Percentiles rank a stretch among this genome's conserved stretches.
Evolutionary conservation across 2,888 invertebrate genomes (phyloP).

Genomic region (Pocota personata): DNA sequence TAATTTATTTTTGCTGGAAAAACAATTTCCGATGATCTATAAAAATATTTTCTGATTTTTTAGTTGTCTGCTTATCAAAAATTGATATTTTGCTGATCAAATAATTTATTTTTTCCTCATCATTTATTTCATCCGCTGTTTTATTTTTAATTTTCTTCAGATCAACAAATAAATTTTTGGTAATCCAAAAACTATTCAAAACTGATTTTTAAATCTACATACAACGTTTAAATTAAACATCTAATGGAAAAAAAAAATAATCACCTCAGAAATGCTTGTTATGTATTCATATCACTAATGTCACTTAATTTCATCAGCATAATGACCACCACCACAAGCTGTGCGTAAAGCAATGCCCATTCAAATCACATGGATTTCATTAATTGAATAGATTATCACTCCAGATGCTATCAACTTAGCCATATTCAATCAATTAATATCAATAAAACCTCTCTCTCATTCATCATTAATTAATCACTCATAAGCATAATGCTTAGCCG

Average conservation of each 20-base stretch:
- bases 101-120: too few relatives aligned
- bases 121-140: too few relatives aligned
- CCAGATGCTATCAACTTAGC: neutral
- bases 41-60: too few relatives aligned
- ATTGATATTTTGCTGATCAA: too few relatives aligned
- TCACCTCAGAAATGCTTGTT: neutral
- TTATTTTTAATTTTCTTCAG: too few relatives aligned
- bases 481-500: neutral
- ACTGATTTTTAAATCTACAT: neutral
- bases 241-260: neutral
- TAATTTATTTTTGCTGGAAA: too few relatives aligned
- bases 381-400: slow-evolving; percentile 12
- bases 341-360: neutral
- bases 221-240: neutral
- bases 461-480: slow-evolving; percentile 37
- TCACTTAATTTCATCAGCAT: neutral
- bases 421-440: slow-evolving; percentile 26
- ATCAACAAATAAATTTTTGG: too few relatives aligned
- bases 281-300: neutral
- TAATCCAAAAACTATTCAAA: too few relatives aligned
- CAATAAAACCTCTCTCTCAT: slow-evolving; percentile 19
- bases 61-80: too few relatives aligned
- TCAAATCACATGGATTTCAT: neutral
- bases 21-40: too few relatives aligned
- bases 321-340: neutral